A percentile compares a stretch with the other conserved stretches of the same genome.
phyloP scores from a whole-genome alignment of 1,140 invertebrate genomes.

The Drosophila paulistorum region DNA sequence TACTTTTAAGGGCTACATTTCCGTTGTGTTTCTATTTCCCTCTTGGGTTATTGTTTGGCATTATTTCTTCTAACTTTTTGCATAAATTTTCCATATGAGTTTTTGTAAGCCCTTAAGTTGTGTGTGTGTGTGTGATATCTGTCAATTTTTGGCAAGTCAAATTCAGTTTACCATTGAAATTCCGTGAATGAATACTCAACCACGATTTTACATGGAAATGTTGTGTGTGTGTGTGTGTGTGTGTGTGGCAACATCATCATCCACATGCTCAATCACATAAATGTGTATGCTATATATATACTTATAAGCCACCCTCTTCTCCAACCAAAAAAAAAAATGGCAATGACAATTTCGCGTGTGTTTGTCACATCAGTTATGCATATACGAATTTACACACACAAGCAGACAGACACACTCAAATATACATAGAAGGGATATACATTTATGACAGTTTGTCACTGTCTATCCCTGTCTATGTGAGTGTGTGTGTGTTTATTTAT shows the following conservation, averaged over 20 bases:
- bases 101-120: constrained; percentile 47
- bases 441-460: constrained; percentile 74
- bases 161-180: constrained; percentile 69
- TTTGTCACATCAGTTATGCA: constrained; percentile 79
- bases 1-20: constrained; percentile 30
- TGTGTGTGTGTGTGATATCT: constrained; percentile 22
- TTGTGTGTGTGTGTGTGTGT: constrained; percentile 20
- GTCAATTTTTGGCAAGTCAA: constrained; percentile 59
- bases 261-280: constrained; percentile 5
- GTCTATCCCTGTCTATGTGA: constrained; percentile 47
- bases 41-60: not conserved
- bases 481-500: constrained; percentile 70
- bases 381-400: constrained; percentile 34
- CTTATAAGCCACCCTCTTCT: constrained; percentile 16
- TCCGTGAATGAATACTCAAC: constrained; percentile 74
- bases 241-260: constrained; percentile 1
- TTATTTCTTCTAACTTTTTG: constrained; percentile 56
- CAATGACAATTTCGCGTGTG: constrained; percentile 80
- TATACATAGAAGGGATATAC: constrained; percentile 37
- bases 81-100: constrained; percentile 60
- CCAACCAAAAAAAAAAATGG: constrained; percentile 25
- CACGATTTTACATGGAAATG: constrained; percentile 64
- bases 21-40: constrained; percentile 34
- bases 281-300: no score
- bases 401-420: constrained; percentile 4